These are phyloP conservation scores for Allygus modestus DNA, from an alignment of 2,888 invertebrate genomes.

Conservation along the genomic window DNA sequence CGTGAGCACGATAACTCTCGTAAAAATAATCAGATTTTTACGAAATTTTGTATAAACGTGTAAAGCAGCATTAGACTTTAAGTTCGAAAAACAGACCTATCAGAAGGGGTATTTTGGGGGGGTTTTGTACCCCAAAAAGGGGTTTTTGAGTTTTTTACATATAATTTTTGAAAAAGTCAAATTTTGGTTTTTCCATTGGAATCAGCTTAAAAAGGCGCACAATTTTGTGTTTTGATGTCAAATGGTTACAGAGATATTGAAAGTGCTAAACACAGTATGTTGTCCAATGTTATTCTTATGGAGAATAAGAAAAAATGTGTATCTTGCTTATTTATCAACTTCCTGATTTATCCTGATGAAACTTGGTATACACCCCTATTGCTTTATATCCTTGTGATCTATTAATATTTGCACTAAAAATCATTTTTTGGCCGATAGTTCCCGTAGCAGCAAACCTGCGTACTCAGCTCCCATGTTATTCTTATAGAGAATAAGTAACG, in stretches of 20 bases:
- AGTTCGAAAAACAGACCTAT: neutral
- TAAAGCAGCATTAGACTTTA: neutral
- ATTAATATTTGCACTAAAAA: too few relatives aligned
- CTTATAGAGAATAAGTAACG: too few relatives aligned
- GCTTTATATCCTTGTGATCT: too few relatives aligned
- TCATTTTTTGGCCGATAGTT: too few relatives aligned
- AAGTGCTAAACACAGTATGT: neutral
- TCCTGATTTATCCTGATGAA: too few relatives aligned
- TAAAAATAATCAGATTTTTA: neutral
- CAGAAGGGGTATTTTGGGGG: neutral
- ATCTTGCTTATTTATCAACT: too few relatives aligned
- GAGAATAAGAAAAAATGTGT: too few relatives aligned
- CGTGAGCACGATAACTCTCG: too few relatives aligned
- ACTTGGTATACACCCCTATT: too few relatives aligned
- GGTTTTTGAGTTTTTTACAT: neutral
- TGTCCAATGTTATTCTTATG: neutral
- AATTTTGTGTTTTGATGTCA: neutral
- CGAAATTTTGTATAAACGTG: neutral
- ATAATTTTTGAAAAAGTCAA: neutral
- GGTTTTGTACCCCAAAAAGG: neutral
- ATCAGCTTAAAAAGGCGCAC: neutral
- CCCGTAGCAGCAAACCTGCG: too few relatives aligned
- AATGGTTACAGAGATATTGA: neutral
- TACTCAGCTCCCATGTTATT: too few relatives aligned
- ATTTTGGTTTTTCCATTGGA: neutral